Evolutionary conservation across 2,113 vertebrate genomes (phyloP).

Genomic region (Calyptomena viridis): DNA sequence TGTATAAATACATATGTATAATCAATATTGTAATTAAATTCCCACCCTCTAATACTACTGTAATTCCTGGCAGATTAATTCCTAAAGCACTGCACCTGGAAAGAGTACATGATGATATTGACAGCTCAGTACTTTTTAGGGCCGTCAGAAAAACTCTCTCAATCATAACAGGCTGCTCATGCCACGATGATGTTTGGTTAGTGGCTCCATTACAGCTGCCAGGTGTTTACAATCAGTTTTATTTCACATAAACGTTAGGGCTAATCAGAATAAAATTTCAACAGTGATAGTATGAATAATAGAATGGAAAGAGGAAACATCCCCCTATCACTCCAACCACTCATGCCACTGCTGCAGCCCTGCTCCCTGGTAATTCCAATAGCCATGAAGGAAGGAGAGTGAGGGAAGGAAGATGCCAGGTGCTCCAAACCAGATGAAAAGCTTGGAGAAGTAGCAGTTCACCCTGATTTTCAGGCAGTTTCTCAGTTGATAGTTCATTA

Average conservation of each 20-base stretch:
- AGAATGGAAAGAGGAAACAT: not conserved
- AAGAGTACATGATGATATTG: constrained; percentile 4
- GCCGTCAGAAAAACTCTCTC: constrained; percentile 23
- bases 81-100: constrained; percentile 22
- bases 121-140: not conserved
- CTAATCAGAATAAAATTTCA: not conserved
- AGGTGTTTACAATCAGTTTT: not conserved
- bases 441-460: not conserved
- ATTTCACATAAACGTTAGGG: not conserved
- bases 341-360: not conserved
- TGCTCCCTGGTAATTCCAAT: rapidly evolving
- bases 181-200: not conserved
- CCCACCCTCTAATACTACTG: constrained; percentile 51
- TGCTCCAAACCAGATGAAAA: not conserved
- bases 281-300: not conserved
- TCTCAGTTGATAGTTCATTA: not conserved
- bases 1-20: constrained; percentile 64
- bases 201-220: not conserved
- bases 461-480: not conserved
- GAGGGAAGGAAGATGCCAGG: not conserved
- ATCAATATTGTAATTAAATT: constrained; percentile 48
- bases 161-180: not conserved
- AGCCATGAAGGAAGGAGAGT: not conserved
- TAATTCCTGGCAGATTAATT: constrained; percentile 48
- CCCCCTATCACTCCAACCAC: not conserved